Percentiles rank a stretch among this genome's conserved stretches.
Conservation (phyloP, 2,797 vertebrate genomes). For the Galagoides demidoff region DNA sequence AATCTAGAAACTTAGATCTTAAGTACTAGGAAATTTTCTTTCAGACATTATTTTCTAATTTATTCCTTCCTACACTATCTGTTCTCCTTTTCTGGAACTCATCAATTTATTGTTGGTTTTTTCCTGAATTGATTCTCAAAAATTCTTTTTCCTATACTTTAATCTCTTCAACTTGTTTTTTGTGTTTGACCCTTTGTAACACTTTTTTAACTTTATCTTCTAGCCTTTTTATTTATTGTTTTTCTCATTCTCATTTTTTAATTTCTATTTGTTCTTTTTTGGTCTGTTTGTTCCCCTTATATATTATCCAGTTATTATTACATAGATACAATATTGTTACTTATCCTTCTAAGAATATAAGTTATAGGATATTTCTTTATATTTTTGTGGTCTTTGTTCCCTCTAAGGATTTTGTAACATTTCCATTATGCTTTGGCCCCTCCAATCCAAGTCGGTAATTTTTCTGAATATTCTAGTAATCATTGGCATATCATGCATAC, state of each 20-base stretch:
- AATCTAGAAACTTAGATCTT: constrained; percentile 4
- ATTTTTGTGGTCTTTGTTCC: not conserved
- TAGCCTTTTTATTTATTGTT: not conserved
- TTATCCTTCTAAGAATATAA: not conserved
- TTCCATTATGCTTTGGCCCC: not conserved
- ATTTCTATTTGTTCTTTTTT: not conserved
- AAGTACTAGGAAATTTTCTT: not conserved
- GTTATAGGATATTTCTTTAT: not conserved
- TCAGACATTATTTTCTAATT: not conserved
- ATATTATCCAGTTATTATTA: not conserved
- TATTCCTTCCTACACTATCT: not conserved
- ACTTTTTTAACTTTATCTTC: constrained; percentile 23
- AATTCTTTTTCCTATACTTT: not conserved
- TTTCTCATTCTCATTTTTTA: not conserved
- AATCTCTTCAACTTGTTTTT: not conserved
- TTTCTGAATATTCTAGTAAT: constrained; percentile 5
- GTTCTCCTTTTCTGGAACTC: not conserved
- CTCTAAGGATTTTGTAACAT: constrained; percentile 1
- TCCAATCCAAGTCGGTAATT: not conserved
- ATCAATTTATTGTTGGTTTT: not conserved
- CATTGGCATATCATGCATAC: not conserved
- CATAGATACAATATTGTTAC: not conserved
- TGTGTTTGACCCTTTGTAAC: not conserved
- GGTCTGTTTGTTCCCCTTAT: not conserved
- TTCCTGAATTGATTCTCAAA: not conserved